Conservation (phyloP, 1,140 invertebrate species). For the Periplaneta americana region DNA sequence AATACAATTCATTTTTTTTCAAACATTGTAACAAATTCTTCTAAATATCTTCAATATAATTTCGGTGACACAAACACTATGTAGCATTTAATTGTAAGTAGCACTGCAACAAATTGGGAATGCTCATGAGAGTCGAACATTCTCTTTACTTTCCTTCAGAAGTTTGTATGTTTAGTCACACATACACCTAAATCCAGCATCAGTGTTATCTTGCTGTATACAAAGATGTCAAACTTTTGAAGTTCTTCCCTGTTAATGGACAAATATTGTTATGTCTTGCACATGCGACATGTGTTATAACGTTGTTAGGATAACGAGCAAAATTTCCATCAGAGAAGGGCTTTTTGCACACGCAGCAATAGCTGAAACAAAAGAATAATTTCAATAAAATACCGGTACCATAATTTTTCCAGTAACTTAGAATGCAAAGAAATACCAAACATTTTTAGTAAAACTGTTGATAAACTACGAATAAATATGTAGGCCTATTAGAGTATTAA, state of each 20-base stretch:
- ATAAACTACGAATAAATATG: too few species aligned
- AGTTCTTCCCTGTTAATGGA: constrained; percentile 23
- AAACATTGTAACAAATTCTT: not conserved
- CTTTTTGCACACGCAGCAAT: constrained; percentile 42
- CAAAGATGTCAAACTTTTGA: constrained; percentile 1
- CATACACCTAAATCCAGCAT: not conserved
- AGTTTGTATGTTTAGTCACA: not conserved
- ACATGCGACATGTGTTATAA: constrained; percentile 42
- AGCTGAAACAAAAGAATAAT: constrained; percentile 32
- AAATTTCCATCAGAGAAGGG: constrained; percentile 39
- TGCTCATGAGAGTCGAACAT: not conserved
- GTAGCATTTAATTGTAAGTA: not conserved
- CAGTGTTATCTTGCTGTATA: not conserved
- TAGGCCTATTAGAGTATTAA: too few species aligned
- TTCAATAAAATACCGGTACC: too few species aligned
- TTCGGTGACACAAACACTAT: not conserved
- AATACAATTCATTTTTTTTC: not conserved
- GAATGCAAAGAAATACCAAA: too few species aligned
- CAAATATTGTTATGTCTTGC: constrained; percentile 31
- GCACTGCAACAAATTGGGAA: not conserved
- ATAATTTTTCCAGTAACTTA: too few species aligned
- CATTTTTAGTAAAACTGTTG: too few species aligned
- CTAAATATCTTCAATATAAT: not conserved
- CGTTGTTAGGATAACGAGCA: constrained; percentile 43
- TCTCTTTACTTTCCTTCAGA: not conserved